These are phyloP conservation scores for Felis chaus DNA, from an alignment of 2,113 vertebrate species.

Conservation along the genomic window DNA sequence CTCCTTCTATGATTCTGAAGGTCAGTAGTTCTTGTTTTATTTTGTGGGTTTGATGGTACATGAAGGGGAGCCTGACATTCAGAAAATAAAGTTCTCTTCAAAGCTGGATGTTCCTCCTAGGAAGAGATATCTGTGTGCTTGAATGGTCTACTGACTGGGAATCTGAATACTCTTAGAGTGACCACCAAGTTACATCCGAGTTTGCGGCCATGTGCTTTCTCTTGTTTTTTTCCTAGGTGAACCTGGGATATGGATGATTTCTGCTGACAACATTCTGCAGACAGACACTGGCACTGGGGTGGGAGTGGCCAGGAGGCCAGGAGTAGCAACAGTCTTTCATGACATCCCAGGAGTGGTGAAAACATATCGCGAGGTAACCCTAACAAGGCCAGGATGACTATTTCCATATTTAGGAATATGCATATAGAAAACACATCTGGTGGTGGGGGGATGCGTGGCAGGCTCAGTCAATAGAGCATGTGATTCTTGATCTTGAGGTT, in stretches of 20 bases:
- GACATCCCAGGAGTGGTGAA: constrained; percentile 81
- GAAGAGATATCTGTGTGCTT: background rate
- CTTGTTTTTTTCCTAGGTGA: constrained; percentile 71
- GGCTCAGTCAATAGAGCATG: too few relatives aligned
- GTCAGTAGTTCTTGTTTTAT: background rate
- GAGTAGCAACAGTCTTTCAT: constrained; percentile 81
- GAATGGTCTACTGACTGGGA: background rate
- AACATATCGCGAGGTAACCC: constrained; percentile 84
- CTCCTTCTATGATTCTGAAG: constrained; percentile 17
- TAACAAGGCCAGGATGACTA: background rate
- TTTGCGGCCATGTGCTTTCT: background rate
- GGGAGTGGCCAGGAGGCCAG: constrained; percentile 77
- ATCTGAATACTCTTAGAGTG: background rate
- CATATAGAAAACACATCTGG: background rate
- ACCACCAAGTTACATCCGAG: background rate
- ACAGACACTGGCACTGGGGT: constrained; percentile 79
- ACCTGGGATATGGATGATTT: constrained; percentile 76
- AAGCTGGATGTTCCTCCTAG: background rate
- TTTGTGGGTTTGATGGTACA: background rate
- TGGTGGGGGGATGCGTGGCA: too few relatives aligned
- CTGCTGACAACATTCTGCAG: constrained; percentile 71
- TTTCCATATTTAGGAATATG: background rate
- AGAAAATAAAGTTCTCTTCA: constrained; percentile 37
- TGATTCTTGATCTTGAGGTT: too few relatives aligned
- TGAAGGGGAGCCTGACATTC: background rate